phyloP scores from a whole-genome alignment of 2,797 vertebrate genomes.

The Poecile montanus region DNA sequence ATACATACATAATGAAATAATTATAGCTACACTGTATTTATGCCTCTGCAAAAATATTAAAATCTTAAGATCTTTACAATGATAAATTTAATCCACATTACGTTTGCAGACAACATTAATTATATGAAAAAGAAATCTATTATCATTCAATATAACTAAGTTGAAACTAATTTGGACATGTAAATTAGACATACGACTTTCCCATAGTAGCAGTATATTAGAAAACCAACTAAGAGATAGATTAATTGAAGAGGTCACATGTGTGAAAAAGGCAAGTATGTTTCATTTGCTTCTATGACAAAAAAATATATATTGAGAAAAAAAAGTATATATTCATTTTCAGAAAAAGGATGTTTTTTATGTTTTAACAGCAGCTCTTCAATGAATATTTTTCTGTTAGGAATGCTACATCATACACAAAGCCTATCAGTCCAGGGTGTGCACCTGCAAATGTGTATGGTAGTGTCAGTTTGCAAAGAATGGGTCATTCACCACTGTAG shows the following conservation, averaged over 20 bases:
- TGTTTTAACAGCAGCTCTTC: neutral
- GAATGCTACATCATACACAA: neutral
- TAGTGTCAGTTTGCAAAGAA: neutral
- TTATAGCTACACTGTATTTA: slow-evolving; percentile 82
- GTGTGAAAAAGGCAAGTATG: slow-evolving; percentile 35
- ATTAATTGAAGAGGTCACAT: slow-evolving; percentile 67
- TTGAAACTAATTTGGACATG: slow-evolving; percentile 86
- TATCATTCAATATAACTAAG: slow-evolving; percentile 82
- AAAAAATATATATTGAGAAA: neutral
- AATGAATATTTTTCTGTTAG: neutral
- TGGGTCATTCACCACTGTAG: neutral
- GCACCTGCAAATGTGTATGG: neutral
- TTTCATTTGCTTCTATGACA: slow-evolving; percentile 40
- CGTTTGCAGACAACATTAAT: slow-evolving; percentile 84
- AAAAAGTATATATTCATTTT: neutral
- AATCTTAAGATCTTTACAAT: slow-evolving; percentile 84
- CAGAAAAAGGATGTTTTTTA: neutral
- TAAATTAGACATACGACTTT: slow-evolving; percentile 79
- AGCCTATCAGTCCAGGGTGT: neutral
- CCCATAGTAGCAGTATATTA: slow-evolving; percentile 57
- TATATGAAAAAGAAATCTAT: slow-evolving; percentile 83
- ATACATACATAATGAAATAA: slow-evolving; percentile 87
- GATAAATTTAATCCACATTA: slow-evolving; percentile 81
- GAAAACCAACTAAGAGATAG: slow-evolving; percentile 57
- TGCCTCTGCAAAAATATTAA: slow-evolving; percentile 82